A percentile compares a stretch with the other conserved stretches of the same genome.
Conservation (phyloP, 2,797 vertebrate genomes). For the Phrynocephalus forsythii region DNA sequence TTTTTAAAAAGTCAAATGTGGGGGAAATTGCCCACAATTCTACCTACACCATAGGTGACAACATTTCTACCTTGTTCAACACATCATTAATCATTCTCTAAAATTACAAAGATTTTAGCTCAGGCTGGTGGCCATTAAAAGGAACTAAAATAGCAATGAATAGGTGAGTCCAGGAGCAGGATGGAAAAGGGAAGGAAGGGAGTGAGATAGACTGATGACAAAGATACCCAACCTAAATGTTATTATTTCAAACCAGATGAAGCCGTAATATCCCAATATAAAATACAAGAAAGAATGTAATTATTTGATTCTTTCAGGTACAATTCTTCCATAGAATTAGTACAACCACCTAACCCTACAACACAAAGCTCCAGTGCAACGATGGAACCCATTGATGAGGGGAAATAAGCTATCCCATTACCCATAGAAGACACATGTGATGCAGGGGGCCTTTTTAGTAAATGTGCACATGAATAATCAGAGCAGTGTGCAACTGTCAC, state of each 20-base stretch:
- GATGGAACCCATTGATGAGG: neutral
- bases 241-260: neutral
- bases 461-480: too few species aligned
- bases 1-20: neutral
- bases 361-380: neutral
- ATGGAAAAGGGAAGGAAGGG: neutral
- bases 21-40: neutral
- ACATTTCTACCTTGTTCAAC: constrained; percentile 1
- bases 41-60: constrained; percentile 22
- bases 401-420: neutral
- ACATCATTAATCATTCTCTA: constrained; percentile 48
- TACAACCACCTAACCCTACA: neutral
- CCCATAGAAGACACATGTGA: neutral
- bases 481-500: neutral
- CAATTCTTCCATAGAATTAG: neutral
- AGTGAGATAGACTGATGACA: neutral
- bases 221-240: neutral
- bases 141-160: constrained; percentile 26
- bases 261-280: neutral
- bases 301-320: neutral
- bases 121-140: constrained; percentile 30
- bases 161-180: constrained; percentile 14
- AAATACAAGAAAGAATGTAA: neutral
- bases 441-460: neutral
- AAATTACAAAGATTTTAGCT: constrained; percentile 29